Conservation (phyloP, 2,888 invertebrate species). For the Platerodrilus igneus region DNA sequence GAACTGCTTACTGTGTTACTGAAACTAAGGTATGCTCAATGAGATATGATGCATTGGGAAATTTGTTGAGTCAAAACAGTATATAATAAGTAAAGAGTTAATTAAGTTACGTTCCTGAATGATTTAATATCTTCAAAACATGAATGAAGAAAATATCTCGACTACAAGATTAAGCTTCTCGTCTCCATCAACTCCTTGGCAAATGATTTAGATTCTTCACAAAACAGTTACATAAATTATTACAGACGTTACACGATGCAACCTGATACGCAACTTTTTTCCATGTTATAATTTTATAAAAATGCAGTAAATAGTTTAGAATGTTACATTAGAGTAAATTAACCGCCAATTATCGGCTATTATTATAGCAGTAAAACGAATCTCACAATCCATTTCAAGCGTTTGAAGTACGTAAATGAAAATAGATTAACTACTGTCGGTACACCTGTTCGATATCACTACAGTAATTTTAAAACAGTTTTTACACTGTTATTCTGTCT, state of each 20-base stretch:
- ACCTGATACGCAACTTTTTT: constrained; percentile 36
- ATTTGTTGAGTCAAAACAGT: constrained; percentile 34
- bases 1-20: constrained; percentile 14
- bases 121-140: constrained; percentile 11
- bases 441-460: constrained; percentile 26
- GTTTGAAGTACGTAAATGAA: constrained; percentile 39
- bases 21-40: constrained; percentile 21
- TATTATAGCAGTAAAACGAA: constrained; percentile 38
- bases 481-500: constrained; percentile 3
- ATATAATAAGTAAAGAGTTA: constrained; percentile 14
- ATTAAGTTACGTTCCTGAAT: constrained; percentile 6
- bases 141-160: neutral
- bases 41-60: constrained; percentile 32
- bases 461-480: constrained; percentile 16
- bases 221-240: constrained; percentile 31
- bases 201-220: constrained; percentile 12
- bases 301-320: constrained; percentile 43
- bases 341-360: constrained; percentile 42
- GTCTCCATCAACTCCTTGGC: neutral
- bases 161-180: constrained; percentile 1
- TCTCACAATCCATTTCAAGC: constrained; percentile 36
- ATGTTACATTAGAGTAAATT: constrained; percentile 39
- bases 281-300: constrained; percentile 40
- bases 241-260: constrained; percentile 27
- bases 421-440: constrained; percentile 33